phyloP scores from a whole-genome alignment of 2,113 vertebrate genomes.

The Erinaceus europaeus region DNA sequence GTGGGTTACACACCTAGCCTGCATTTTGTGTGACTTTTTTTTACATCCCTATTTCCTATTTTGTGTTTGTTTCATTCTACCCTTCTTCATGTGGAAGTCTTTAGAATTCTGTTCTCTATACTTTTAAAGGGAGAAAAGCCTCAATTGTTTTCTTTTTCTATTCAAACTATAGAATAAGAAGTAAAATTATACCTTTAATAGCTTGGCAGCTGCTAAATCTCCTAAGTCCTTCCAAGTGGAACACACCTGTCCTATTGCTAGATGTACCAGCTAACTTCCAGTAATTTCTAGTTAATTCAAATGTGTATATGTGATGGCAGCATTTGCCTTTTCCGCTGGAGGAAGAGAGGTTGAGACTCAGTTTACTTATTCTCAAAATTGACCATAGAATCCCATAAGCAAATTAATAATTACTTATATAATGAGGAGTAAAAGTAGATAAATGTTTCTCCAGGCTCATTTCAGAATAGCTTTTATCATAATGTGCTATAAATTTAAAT shows the following conservation, averaged over 20 bases:
- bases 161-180: constrained; percentile 42
- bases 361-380: not conserved
- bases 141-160: constrained; percentile 28
- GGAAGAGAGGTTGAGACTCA: not conserved
- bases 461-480: not conserved
- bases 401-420: not conserved
- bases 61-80: constrained; percentile 5
- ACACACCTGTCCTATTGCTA: constrained; percentile 53
- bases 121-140: constrained; percentile 17
- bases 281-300: not conserved
- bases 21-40: not conserved
- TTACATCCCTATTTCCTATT: not conserved
- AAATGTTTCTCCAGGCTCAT: not conserved
- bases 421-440: not conserved
- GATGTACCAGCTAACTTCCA: constrained; percentile 41
- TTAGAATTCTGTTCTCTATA: constrained; percentile 13
- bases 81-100: not conserved
- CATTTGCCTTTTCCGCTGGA: not conserved
- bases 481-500: not conserved
- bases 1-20: not conserved
- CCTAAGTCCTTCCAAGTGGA: constrained; percentile 39
- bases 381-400: not conserved
- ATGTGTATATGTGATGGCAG: not conserved
- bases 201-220: constrained; percentile 45
- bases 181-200: constrained; percentile 50